These are phyloP conservation scores for Muscicapa striata DNA, from an alignment of 2,797 vertebrate species.

Conservation along the genomic window DNA sequence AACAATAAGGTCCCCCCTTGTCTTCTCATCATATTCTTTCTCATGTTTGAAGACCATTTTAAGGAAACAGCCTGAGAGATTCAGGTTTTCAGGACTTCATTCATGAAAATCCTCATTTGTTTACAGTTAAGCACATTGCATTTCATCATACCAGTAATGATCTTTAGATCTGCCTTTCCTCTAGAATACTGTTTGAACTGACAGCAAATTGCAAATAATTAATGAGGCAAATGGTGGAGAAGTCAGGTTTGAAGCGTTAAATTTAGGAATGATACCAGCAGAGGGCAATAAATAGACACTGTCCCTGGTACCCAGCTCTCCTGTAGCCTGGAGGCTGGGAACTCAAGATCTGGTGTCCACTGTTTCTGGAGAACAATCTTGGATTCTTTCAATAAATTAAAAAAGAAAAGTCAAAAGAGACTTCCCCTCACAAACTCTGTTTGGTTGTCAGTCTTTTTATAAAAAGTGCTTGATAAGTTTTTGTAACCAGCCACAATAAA, in stretches of 20 bases:
- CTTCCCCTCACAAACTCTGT: neutral
- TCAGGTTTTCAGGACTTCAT: neutral
- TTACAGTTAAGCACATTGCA: neutral
- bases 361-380: neutral
- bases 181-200: neutral
- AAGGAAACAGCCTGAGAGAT: neutral
- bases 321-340: neutral
- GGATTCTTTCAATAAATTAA: neutral
- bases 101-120: neutral
- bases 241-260: neutral
- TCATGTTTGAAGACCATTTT: neutral
- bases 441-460: neutral
- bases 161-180: neutral
- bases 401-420: neutral
- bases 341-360: neutral
- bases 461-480: neutral
- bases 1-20: neutral
- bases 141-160: neutral
- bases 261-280: conserved; percentile 13
- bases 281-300: conserved; percentile 42
- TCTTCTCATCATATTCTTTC: neutral
- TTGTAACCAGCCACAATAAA: neutral
- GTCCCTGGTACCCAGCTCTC: neutral
- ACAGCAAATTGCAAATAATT: neutral
- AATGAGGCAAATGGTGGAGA: neutral